These are phyloP conservation scores for Chironomus striatipennis DNA, from an alignment of 1,140 invertebrate species.

Conservation along the genomic window DNA sequence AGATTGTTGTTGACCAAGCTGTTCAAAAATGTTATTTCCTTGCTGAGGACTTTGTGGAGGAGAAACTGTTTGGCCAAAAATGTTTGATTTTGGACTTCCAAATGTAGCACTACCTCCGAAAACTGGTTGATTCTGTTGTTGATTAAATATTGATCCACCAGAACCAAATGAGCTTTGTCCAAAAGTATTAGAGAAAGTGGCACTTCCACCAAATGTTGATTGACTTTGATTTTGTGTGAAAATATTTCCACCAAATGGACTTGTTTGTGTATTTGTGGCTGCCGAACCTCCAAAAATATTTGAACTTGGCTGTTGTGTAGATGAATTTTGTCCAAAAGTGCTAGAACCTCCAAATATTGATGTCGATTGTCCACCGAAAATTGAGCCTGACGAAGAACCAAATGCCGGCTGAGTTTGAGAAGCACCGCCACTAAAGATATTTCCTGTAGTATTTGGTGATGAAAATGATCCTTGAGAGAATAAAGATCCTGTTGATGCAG, in stretches of 20 bases:
- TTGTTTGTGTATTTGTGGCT: neutral
- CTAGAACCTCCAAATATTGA: neutral
- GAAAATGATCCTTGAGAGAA: neutral
- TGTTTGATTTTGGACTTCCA: conserved; percentile 8
- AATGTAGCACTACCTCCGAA: neutral
- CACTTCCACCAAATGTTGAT: neutral
- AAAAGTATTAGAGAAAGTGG: neutral
- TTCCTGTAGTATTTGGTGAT: neutral
- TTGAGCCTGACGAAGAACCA: too few relatives aligned
- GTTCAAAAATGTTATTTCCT: neutral
- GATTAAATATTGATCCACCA: neutral
- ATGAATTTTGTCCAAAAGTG: too few relatives aligned
- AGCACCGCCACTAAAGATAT: too few relatives aligned
- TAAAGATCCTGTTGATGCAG: neutral
- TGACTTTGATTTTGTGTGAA: neutral
- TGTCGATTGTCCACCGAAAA: too few relatives aligned
- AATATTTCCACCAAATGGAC: neutral
- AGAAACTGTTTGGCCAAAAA: neutral
- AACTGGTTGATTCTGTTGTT: neutral
- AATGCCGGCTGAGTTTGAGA: too few relatives aligned
- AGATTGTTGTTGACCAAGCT: neutral
- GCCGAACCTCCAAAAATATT: neutral
- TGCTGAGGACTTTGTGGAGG: neutral
- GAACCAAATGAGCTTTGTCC: neutral
- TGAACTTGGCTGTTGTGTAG: neutral